phyloP scores from a whole-genome alignment of 2,888 invertebrate species.

The Anaspis maculata region DNA sequence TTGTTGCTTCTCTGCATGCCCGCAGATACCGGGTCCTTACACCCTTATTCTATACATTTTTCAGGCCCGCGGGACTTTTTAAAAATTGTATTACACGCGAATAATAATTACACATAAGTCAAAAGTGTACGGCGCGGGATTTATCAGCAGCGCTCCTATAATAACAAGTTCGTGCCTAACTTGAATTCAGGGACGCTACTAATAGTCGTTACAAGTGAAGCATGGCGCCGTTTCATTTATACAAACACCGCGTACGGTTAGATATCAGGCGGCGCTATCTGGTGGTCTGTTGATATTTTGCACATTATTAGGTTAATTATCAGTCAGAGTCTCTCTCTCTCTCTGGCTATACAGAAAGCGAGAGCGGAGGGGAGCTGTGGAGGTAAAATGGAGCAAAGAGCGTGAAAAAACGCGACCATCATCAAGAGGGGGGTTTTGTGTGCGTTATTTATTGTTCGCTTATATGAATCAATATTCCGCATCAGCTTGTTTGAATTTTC shows the following conservation, averaged over 20 bases:
- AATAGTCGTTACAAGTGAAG: conserved; percentile 43
- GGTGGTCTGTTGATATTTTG: conserved; percentile 14
- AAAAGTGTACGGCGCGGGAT: conserved; percentile 27
- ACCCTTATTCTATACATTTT: not conserved
- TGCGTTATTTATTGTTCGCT: too few species aligned
- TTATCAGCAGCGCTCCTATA: conserved; percentile 38
- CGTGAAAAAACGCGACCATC: too few species aligned
- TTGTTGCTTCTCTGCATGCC: too few species aligned
- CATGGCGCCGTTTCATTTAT: conserved; percentile 45
- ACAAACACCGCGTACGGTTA: conserved; percentile 39
- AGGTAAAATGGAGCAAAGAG: too few species aligned
- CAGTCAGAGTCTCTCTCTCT: too few species aligned
- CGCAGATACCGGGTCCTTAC: too few species aligned
- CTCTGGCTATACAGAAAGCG: too few species aligned
- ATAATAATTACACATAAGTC: too few species aligned
- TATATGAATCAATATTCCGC: too few species aligned
- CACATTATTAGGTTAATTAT: conserved; percentile 16
- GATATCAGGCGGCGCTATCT: conserved; percentile 26
- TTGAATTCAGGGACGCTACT: conserved; percentile 40
- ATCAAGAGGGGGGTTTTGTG: too few species aligned
- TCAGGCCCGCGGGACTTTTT: not conserved
- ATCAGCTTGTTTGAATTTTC: too few species aligned
- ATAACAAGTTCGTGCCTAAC: conserved; percentile 43
- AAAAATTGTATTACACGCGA: conserved; percentile 5
- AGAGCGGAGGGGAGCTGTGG: too few species aligned